phyloP scores from a whole-genome alignment of 2,113 vertebrate species.

The Bucco capensis region DNA sequence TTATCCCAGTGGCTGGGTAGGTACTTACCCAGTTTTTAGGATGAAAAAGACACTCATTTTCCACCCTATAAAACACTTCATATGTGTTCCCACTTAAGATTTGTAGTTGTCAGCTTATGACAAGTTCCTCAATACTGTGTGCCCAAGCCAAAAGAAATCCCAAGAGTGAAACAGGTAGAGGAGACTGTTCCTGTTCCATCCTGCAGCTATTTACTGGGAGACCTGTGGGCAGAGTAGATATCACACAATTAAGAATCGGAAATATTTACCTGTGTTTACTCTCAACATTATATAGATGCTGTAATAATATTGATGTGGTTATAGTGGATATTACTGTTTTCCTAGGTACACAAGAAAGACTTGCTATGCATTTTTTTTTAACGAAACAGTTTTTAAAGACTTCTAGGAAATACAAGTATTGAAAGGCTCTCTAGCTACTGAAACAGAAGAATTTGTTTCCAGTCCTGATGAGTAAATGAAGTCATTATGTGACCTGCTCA shows the following conservation, averaged over 20 bases:
- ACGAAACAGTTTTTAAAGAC: background rate
- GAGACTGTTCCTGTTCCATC: background rate
- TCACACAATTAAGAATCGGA: background rate
- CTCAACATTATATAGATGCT: background rate
- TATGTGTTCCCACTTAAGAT: background rate
- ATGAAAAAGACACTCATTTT: background rate
- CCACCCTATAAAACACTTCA: background rate
- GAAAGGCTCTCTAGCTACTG: background rate
- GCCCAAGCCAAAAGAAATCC: background rate
- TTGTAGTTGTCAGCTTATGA: background rate
- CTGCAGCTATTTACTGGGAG: background rate
- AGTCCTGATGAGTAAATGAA: background rate
- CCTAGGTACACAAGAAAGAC: background rate
- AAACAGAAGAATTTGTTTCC: background rate
- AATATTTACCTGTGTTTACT: background rate
- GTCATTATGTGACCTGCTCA: background rate
- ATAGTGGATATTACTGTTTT: background rate
- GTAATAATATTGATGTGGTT: background rate
- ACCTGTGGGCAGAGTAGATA: background rate
- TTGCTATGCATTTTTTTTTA: background rate
- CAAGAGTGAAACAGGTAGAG: background rate
- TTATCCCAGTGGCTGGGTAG: accelerated
- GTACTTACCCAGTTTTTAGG: background rate
- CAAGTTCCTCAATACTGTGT: background rate
- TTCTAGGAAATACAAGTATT: background rate